phyloP scores from a whole-genome alignment of 2,888 invertebrate genomes.

The Sthenelais limicola region DNA sequence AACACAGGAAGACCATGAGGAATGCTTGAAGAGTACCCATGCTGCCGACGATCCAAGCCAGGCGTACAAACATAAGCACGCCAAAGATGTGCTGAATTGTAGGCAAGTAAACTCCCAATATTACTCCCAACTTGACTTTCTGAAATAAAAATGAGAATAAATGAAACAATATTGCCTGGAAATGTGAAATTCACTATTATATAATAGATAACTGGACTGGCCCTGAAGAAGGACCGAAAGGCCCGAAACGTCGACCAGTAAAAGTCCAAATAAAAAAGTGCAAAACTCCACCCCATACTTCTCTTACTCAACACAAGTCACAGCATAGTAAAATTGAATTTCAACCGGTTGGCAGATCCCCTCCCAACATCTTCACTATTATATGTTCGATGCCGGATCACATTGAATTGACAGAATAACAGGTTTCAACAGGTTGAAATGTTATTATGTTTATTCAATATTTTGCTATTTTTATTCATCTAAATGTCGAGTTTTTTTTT shows the following conservation, averaged over 20 bases:
- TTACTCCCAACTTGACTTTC: slow-evolving; percentile 55
- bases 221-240: no score
- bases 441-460: no score
- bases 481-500: no score
- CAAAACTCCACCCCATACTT: no score
- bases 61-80: slow-evolving; percentile 58
- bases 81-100: slow-evolving; percentile 62
- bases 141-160: slow-evolving; percentile 42
- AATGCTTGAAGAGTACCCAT: slow-evolving; percentile 53
- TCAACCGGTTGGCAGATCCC: no score
- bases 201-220: no score
- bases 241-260: no score
- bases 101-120: slow-evolving; percentile 59
- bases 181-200: background rate
- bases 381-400: background rate
- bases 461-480: no score
- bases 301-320: no score
- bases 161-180: background rate
- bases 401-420: background rate
- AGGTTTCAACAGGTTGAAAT: background rate
- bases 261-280: no score
- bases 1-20: slow-evolving; percentile 59
- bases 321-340: no score
- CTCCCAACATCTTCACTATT: background rate
- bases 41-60: slow-evolving; percentile 58